These are phyloP conservation scores for Chironomus riparius DNA, from an alignment of 2,888 invertebrate species.

Conservation along the genomic window DNA sequence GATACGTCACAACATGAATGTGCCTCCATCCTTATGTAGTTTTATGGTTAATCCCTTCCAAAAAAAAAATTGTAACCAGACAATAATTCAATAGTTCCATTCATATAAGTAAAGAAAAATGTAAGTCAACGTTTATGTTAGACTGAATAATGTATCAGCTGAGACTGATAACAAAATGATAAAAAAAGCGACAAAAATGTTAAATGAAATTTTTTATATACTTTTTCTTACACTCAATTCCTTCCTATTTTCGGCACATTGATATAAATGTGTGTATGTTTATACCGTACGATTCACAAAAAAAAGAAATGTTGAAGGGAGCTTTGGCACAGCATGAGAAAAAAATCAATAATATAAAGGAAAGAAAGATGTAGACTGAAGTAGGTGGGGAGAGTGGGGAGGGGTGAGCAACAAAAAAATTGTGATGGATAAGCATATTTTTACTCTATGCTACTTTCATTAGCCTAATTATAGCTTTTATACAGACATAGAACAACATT, in stretches of 20 bases:
- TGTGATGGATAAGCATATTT: conserved; percentile 1
- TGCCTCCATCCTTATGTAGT: background rate
- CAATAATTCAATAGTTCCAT: background rate
- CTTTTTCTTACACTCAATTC: background rate
- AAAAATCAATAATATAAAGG: conserved; percentile 13
- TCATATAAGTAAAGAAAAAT: background rate
- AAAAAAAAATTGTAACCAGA: background rate
- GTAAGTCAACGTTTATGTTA: background rate
- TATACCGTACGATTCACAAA: background rate
- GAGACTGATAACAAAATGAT: background rate
- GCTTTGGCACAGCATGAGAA: background rate
- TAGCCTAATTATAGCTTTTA: conserved; percentile 19
- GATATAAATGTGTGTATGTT: background rate
- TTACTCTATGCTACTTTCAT: conserved; percentile 5
- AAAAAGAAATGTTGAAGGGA: background rate
- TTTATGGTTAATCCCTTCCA: background rate
- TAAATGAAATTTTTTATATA: background rate
- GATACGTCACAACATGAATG: background rate
- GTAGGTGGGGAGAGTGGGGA: background rate
- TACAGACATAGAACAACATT: background rate
- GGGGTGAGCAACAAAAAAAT: background rate
- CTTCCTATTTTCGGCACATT: background rate
- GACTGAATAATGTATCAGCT: background rate
- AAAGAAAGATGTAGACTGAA: background rate
- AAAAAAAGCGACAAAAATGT: background rate